phyloP scores from a whole-genome alignment of 2,113 vertebrate species.

The Casuarius casuarius region DNA sequence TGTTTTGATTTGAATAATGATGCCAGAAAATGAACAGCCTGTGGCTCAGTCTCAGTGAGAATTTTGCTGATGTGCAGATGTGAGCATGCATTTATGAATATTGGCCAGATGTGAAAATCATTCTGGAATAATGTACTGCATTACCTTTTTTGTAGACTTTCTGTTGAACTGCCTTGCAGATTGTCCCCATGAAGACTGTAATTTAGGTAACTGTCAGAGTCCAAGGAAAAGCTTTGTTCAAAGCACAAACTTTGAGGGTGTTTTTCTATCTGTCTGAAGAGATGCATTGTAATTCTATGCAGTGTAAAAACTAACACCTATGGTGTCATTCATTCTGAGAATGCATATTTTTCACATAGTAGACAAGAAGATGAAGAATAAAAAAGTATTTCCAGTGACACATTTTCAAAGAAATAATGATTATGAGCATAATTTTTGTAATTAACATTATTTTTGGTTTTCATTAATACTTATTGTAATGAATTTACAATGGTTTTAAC shows the following conservation, averaged over 20 bases:
- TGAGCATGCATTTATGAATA: background rate
- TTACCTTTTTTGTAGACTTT: background rate
- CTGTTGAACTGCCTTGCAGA: background rate
- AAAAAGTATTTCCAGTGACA: slow-evolving; percentile 20
- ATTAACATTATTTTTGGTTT: background rate
- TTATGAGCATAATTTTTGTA: background rate
- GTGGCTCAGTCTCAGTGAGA: background rate
- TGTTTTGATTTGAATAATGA: background rate
- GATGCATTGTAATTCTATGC: slow-evolving; percentile 17
- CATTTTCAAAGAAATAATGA: slow-evolving; percentile 11
- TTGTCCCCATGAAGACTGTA: background rate
- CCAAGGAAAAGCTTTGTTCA: background rate
- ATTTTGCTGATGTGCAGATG: background rate
- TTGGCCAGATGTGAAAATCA: background rate
- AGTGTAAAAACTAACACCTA: slow-evolving; percentile 10
- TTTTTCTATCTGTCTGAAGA: slow-evolving; percentile 5
- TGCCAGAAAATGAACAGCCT: background rate
- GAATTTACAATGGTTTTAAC: background rate
- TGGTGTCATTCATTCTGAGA: slow-evolving; percentile 30
- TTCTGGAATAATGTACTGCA: background rate
- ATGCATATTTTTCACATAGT: slow-evolving; percentile 32
- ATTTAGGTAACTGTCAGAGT: background rate
- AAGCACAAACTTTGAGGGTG: slow-evolving; percentile 1
- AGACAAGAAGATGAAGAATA: slow-evolving; percentile 24
- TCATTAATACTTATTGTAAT: background rate